Percentiles rank a stretch among this genome's conserved stretches.
Conservation (phyloP, 2,797 vertebrate species). For the Todus mexicanus region DNA sequence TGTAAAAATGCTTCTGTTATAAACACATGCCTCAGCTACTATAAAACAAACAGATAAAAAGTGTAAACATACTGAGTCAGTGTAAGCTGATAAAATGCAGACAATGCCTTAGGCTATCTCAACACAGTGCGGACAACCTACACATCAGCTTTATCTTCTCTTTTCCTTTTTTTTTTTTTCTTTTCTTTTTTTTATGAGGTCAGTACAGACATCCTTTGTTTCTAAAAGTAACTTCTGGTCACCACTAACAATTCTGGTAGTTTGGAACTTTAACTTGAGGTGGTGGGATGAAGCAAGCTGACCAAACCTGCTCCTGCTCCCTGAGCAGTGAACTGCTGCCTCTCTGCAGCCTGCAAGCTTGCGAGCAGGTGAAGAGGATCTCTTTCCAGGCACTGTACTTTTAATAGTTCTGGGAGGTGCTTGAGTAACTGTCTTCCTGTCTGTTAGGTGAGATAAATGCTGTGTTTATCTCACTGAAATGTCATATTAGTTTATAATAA, state of each 20-base stretch:
- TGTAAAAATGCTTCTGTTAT: background rate
- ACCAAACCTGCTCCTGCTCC: background rate
- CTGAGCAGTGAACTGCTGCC: accelerated
- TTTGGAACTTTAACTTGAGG: background rate
- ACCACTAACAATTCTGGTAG: constrained; percentile 50
- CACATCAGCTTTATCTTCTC: constrained; percentile 33
- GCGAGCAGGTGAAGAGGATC: background rate
- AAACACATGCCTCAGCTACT: constrained; percentile 3
- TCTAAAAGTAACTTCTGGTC: constrained; percentile 68
- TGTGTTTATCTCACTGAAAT: constrained; percentile 22
- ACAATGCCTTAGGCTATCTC: constrained; percentile 42
- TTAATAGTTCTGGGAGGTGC: background rate
- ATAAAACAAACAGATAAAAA: constrained; percentile 57
- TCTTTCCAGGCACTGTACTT: background rate
- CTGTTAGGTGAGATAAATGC: background rate
- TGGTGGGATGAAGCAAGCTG: background rate
- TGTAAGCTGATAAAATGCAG: constrained; percentile 49
- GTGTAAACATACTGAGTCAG: constrained; percentile 32
- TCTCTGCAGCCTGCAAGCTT: background rate
- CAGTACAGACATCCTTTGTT: constrained; percentile 54
- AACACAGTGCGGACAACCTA: constrained; percentile 30
- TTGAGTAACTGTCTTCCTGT: background rate
- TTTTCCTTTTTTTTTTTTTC: background rate
- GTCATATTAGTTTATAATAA: constrained; percentile 11
- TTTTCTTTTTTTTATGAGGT: constrained; percentile 15